Base-by-base conservation (phyloP, 2,113 vertebrate genomes). In the Zapus hudsonius region DNA sequence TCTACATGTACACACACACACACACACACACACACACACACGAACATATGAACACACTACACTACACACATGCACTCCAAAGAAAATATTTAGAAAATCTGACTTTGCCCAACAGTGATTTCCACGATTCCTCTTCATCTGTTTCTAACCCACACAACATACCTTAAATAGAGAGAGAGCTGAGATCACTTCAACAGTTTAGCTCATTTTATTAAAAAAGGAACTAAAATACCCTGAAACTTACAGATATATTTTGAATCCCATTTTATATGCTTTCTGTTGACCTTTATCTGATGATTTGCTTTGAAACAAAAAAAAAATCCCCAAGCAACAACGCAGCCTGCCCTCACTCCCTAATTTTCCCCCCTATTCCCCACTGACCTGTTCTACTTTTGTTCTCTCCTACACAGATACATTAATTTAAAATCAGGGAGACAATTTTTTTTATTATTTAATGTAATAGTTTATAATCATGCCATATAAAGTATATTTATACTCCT, bases 281-380 rank as follows among this genome's bases (percentile, higher is more conserved):
- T 95, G 96, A 86, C 72, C 86, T 94, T 93, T 92, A 44, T 17
- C 40, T 22, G 1, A 75, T 89, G 57, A 86, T 70, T 96, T 73
- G 70, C 89, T 86, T 95, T 85, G 79, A 94, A n/a, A n/a, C n/a
- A 93, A 83, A n/a, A 52, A 84, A 82, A 33, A 93, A n/a, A 0
- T 94, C 84, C 38, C 74, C 47, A 64, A 92, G 63, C 55, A 78
- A 47, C 57, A 84, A 3, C 74, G 38, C 64, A 96, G 57, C 44
- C 84, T 88, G 74, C 90, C 90, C 84, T 76, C 76, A 33, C 79
- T 92, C 15, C 38, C 0, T 84, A 15, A 36, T 90, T 22, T 87
- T 96, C 90, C 73, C 89, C 75, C 75, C 0, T 78, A 4, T 88
- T 95, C 82, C 73, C 84, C 12, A 27, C 7, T 63, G 61, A 89